Base-by-base conservation (phyloP, 37 sponge, comb jelly and placozoan species). In the Geodia barretti region DNA sequence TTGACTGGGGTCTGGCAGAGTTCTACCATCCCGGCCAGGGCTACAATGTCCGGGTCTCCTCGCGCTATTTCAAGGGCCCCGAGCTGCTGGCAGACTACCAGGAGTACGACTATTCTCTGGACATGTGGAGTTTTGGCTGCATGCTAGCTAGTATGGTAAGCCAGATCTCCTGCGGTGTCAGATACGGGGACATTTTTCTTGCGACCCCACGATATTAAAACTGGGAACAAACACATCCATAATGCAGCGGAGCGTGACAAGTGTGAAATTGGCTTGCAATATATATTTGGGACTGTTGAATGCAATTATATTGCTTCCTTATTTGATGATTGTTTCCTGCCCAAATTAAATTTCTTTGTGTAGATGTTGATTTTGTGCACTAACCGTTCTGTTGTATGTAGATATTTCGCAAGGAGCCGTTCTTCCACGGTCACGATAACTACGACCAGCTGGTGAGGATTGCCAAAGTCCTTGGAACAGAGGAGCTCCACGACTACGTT, bases 101-200 rank as follows among this genome's bases (percentile, higher is more conserved):
- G 89, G 97, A 92, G 76, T 99, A 99, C 81, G 99, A 99, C 80
- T 99, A 99, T 80, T 99, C 99, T 23, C 88, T 99, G 76, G 99
- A 99, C 74, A 94, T 99, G 97, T 99, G 99, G 99, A 99, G 99
- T 76, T 97, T 97, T 82, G 99, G 99, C 58, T 99, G 99, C 62
- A 98, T 93, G 89, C 84, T 98, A 30, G 98, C 98, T 25, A 95
- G 96, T 75, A 98, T 98, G 98, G 97, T 97, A 54, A 68, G 95
- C n/a, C n/a, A n/a, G n/a, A n/a, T n/a, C n/a, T n/a, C n/a, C n/a
- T n/a, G n/a, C n/a, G n/a, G n/a, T n/a, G n/a, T n/a, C n/a, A n/a
- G n/a, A n/a, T n/a, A n/a, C n/a, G n/a, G n/a, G n/a, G n/a, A n/a
- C n/a, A n/a, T n/a, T n/a, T n/a, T n/a, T n/a, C n/a, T n/a, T n/a